Percentiles rank a stretch among this genome's conserved stretches.
These are phyloP conservation scores for Panurus biarmicus DNA, from an alignment of 2,113 vertebrate genomes.

Conservation along the genomic window DNA sequence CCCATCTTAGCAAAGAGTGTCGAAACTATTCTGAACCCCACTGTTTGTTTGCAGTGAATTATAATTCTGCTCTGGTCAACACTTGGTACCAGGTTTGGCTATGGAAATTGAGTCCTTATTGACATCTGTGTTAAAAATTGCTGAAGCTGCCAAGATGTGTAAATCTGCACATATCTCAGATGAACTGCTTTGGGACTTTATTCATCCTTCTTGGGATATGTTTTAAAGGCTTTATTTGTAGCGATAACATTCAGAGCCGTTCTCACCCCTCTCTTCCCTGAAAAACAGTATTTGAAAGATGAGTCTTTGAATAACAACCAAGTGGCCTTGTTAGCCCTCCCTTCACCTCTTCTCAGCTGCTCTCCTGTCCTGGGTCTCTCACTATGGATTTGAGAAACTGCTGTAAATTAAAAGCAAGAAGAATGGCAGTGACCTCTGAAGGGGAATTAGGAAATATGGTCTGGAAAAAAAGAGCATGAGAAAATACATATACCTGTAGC, in stretches of 20 bases:
- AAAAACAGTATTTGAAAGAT: constrained; percentile 3
- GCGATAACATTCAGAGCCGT: background rate
- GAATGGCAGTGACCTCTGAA: background rate
- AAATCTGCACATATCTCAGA: background rate
- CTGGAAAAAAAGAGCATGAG: background rate
- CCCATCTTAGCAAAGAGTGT: background rate
- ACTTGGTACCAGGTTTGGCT: background rate
- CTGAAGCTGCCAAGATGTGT: background rate
- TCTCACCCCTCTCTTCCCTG: background rate
- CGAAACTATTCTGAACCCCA: background rate
- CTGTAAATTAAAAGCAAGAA: background rate
- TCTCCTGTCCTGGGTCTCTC: background rate
- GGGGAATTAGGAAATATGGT: background rate
- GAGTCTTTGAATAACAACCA: background rate
- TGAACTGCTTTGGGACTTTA: background rate
- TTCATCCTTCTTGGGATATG: background rate
- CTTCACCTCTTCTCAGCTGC: background rate
- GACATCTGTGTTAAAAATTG: background rate
- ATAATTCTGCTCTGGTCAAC: background rate
- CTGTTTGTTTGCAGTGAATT: background rate
- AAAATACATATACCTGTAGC: background rate
- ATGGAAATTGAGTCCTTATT: background rate
- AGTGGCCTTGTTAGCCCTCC: background rate
- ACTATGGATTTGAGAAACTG: background rate
- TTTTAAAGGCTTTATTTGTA: constrained; percentile 21